Conservation (phyloP, 1,140 invertebrate species). For the Epicauta chinensis region DNA sequence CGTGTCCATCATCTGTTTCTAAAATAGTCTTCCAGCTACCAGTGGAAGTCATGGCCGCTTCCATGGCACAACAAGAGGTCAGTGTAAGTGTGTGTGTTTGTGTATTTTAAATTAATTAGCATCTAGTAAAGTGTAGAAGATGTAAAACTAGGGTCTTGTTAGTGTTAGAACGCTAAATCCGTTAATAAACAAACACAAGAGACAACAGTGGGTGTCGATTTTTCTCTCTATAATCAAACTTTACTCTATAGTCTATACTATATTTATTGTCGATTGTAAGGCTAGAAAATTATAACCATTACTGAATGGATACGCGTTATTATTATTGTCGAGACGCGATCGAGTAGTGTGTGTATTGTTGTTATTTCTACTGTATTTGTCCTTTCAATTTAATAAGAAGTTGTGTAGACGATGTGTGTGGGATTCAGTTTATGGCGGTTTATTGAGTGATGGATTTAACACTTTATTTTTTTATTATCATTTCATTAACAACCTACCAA, state of each 20-base stretch:
- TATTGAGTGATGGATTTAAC: conserved; percentile 17
- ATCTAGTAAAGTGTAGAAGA: too few relatives aligned
- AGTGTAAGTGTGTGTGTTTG: neutral
- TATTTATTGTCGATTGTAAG: too few relatives aligned
- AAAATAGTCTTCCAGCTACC: too few relatives aligned
- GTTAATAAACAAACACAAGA: conserved; percentile 12
- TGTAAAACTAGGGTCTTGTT: conserved; percentile 24
- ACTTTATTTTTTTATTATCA: conserved; percentile 15
- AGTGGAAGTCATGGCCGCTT: neutral
- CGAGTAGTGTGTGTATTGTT: too few relatives aligned
- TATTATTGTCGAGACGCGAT: too few relatives aligned
- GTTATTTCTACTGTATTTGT: neutral
- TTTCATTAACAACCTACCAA: conserved; percentile 13
- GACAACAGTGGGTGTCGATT: neutral
- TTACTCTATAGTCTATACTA: too few relatives aligned
- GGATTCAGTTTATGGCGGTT: conserved; percentile 13
- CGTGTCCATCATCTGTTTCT: too few relatives aligned
- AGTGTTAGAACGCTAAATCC: conserved; percentile 15
- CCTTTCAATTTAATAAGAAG: conserved; percentile 13
- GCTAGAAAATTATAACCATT: too few relatives aligned
- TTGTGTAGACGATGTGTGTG: conserved; percentile 8
- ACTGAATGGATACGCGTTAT: too few relatives aligned
- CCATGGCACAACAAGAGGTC: neutral
- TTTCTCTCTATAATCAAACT: too few relatives aligned
- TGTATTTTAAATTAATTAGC: too few relatives aligned